Evolutionary conservation across 2,888 invertebrate species (phyloP).

Genomic region (Metellina segmentata): DNA sequence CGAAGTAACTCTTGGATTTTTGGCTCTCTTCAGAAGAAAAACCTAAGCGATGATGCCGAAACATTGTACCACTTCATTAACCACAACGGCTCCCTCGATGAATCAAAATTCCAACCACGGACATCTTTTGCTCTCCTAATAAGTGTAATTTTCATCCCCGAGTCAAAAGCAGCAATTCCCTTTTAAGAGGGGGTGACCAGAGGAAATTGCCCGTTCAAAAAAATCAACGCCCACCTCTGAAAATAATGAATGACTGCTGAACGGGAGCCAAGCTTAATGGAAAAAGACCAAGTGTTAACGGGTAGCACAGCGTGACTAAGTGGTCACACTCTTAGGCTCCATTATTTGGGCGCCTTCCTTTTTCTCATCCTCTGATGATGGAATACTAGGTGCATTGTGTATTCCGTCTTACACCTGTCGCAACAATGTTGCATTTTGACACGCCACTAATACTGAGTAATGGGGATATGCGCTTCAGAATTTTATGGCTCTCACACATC

Average conservation of each 20-base stretch:
- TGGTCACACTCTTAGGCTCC: slow-evolving; percentile 46
- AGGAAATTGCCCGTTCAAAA: slow-evolving; percentile 12
- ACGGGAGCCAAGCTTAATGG: slow-evolving; percentile 44
- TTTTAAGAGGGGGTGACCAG: background rate
- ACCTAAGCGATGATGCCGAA: background rate
- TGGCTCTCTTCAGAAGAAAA: no score
- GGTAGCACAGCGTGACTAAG: slow-evolving; percentile 64
- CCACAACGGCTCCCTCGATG: background rate
- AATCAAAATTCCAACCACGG: slow-evolving; percentile 24
- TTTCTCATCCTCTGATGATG: slow-evolving; percentile 3
- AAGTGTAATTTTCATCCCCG: slow-evolving; percentile 30
- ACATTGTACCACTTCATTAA: background rate
- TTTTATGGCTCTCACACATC: slow-evolving; percentile 71
- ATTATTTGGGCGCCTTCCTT: slow-evolving; percentile 63
- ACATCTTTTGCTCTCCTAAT: slow-evolving; percentile 20
- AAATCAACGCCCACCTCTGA: slow-evolving; percentile 45
- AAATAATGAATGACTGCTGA: slow-evolving; percentile 45
- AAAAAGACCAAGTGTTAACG: slow-evolving; percentile 56
- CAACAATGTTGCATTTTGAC: slow-evolving; percentile 33
- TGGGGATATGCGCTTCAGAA: background rate
- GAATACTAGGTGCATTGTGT: background rate
- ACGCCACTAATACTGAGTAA: slow-evolving; percentile 20
- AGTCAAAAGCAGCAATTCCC: slow-evolving; percentile 34
- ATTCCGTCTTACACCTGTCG: slow-evolving; percentile 22
- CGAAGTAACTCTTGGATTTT: no score